Base-by-base conservation (phyloP, 1,140 invertebrate genomes). In the Drosophila trapezifrons region DNA sequence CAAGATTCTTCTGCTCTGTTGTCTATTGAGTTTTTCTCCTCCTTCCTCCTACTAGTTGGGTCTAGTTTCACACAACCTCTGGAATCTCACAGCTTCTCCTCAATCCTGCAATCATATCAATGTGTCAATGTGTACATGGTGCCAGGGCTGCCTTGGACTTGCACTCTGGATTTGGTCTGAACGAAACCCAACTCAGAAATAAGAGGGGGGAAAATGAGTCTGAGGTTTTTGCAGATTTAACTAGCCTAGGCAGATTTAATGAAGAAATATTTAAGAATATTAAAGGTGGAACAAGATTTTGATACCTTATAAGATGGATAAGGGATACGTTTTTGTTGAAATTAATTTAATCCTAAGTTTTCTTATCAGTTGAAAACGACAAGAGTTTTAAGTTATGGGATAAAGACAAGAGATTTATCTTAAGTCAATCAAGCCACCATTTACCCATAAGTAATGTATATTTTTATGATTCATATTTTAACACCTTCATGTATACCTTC, bases 121-220 rank as follows among this genome's bases (percentile, higher is more conserved):
- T 78, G 78, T 85, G 81, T 85, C 81, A 85, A 85, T 85, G 78
- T 85, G 78, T 57, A 84, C 66, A 60, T 59, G 42, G 66, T 59
- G 37, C 29, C 4, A 8, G 27, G 35, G 37, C 47, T 70, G 62
- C 60, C 46, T 32, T 43, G 55, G 38, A 43, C 45, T 29, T 62
- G 43, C 64, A 78, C 38, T 52, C 42, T 69, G 40, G 47, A 51
- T 74, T 58, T 47, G 46, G 37, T 37, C n/a, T 37, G 57, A 15
- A 51, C 22, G 29, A 35, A 47, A 37, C 35, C 42, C 8, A 20
- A 40, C 35, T 58, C 25, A 29, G 40, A 58, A 56, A 40, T 6
- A 25, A 29, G 22, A n/a, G 22, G 12, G 38, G 4, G 27, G 20
- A 29, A 27, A 12, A 9, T 18, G 12, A 7, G 12, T 18, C 7